phyloP scores from a whole-genome alignment of 2,113 vertebrate species.

The Lutjanus erythropterus region DNA sequence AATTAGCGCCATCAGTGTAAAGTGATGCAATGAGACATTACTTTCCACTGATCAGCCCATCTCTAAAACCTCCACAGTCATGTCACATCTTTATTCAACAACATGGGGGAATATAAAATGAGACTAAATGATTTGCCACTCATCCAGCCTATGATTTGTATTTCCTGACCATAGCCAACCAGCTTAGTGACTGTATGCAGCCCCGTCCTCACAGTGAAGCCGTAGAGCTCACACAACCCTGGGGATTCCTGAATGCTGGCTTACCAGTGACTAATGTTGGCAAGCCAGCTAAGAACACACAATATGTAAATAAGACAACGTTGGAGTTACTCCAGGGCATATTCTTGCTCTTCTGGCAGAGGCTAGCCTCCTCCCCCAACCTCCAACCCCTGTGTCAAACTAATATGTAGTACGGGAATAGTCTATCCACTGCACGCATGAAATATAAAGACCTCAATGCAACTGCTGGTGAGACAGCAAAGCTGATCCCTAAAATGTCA shows the following conservation, averaged over 20 bases:
- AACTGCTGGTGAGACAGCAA: background rate
- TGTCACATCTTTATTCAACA: background rate
- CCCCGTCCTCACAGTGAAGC: background rate
- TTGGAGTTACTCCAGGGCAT: background rate
- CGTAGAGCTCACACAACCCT: background rate
- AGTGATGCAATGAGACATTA: background rate
- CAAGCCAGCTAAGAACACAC: background rate
- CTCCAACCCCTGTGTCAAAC: background rate
- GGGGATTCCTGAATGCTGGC: background rate
- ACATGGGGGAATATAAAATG: background rate
- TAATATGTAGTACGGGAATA: background rate
- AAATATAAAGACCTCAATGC: no score
- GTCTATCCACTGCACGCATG: background rate
- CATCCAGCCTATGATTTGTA: background rate
- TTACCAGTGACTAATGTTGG: background rate
- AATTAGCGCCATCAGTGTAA: no score
- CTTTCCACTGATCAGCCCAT: background rate
- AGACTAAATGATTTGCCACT: no score
- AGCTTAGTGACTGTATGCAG: background rate
- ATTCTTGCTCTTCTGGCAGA: background rate
- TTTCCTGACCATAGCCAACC: background rate
- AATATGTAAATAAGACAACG: slow-evolving; percentile 5
- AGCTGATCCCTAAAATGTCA: background rate
- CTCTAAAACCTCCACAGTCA: background rate
- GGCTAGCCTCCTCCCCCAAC: background rate